These are phyloP conservation scores for Tetramorium parvispinum DNA, from an alignment of 1,140 invertebrate genomes.

Conservation along the genomic window DNA sequence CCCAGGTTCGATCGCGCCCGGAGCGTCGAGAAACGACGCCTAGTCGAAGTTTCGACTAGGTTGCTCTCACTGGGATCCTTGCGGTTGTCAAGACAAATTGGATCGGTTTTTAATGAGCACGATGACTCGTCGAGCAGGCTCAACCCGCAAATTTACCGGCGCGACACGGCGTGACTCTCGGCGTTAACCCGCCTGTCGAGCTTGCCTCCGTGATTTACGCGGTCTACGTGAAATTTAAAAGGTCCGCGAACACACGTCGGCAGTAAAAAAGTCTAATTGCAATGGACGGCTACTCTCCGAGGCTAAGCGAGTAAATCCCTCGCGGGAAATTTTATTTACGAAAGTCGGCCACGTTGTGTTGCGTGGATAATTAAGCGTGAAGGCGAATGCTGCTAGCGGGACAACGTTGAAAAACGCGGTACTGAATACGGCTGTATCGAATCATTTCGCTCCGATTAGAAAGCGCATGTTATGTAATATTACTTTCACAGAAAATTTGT, in stretches of 20 bases:
- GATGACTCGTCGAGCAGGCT: constrained; percentile 45
- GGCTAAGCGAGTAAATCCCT: constrained; percentile 46
- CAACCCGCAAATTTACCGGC: constrained; percentile 39
- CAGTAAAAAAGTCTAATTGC: constrained; percentile 53
- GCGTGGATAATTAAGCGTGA: constrained; percentile 56
- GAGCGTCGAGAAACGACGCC: background rate
- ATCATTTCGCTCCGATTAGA: constrained; percentile 33
- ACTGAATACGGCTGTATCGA: constrained; percentile 10
- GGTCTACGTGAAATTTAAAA: constrained; percentile 66
- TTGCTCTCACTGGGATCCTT: constrained; percentile 8
- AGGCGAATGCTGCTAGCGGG: constrained; percentile 10
- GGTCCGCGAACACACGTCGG: constrained; percentile 30
- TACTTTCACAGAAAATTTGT: background rate
- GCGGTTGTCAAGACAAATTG: constrained; percentile 66
- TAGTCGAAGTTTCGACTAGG: constrained; percentile 64
- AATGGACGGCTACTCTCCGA: constrained; percentile 46
- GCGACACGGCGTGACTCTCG: background rate
- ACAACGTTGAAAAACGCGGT: constrained; percentile 24
- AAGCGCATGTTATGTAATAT: background rate
- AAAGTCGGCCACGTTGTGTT: constrained; percentile 50
- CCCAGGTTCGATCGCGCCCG: constrained; percentile 31
- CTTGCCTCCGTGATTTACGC: constrained; percentile 43
- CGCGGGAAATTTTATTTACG: constrained; percentile 53
- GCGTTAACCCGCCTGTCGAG: constrained; percentile 9
- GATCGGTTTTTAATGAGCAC: constrained; percentile 72